Conservation (phyloP, 2,888 invertebrate genomes). For the Athalia cordata region DNA sequence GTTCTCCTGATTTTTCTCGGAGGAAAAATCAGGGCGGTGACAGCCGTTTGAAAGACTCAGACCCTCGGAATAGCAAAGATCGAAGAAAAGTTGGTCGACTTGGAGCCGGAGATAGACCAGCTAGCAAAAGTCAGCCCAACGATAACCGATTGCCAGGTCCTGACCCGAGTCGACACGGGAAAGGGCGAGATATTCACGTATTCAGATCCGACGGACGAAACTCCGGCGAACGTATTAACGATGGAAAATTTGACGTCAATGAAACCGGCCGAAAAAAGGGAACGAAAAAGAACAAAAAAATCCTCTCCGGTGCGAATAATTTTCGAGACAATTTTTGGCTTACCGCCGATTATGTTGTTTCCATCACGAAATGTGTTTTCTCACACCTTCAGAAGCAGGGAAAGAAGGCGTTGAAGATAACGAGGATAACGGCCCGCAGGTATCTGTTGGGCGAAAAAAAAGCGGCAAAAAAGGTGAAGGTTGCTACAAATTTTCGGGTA, state of each 20-base stretch:
- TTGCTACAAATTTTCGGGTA: not conserved
- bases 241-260: not conserved
- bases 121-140: constrained; percentile 1
- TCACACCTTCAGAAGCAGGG: constrained; percentile 17
- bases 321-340: not conserved
- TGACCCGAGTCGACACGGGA: not conserved
- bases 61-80: not conserved
- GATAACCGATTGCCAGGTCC: not conserved
- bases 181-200: constrained; percentile 4
- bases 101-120: constrained; percentile 8
- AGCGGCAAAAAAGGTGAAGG: constrained; percentile 3
- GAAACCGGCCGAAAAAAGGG: constrained; percentile 9
- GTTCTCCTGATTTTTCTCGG: not conserved
- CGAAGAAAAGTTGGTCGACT: not conserved
- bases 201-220: not conserved
- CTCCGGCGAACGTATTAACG: constrained; percentile 1
- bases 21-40: constrained; percentile 1
- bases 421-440: not conserved
- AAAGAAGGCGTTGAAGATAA: not conserved
- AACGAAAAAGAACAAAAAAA: not conserved
- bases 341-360: not conserved
- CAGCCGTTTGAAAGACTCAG: not conserved
- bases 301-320: not conserved
- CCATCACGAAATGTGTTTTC: constrained; percentile 7
- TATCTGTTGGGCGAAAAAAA: constrained; percentile 2